Base-by-base conservation (phyloP, 1,140 invertebrate species). In the Elymnias hypermnestra region DNA sequence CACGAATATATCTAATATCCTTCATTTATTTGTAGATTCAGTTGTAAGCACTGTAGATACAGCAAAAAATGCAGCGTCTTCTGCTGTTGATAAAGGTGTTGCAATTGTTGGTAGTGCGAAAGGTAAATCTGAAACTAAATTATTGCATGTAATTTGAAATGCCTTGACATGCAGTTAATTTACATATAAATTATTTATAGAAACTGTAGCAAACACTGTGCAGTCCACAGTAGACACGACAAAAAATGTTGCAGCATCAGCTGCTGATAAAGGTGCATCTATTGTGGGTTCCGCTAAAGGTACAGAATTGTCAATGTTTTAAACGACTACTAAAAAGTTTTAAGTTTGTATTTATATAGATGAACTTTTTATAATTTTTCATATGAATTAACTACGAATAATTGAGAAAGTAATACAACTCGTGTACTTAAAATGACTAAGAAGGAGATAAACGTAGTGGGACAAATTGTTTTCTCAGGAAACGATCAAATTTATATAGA, bases 231-330 rank as follows among this genome's bases (percentile, higher is more conserved):
- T 81, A 52, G 73, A 76, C 47, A 63, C 56, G 0, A 82, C 66
- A 29, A 81, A 78, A 56, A 72, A 67, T 52, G 59, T 69, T 9
- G 67, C 72, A 28, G 37, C 59, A 18, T 60, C 57, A 4, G 66
- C 66, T 23, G 58, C 63, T 48, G 74, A 76, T 17, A 78, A 72
- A 44, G 52, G 74, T 12, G 44, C 58, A 21, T 54, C 66, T 12
- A 25, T 70, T 5, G 52, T 74, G 51, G 66, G 50, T 17, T 44
- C 53, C 18, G 71, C 73, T 38, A 77, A 72, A 73, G 73, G 68
- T 76, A 72, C 23, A 48, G 10, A 8, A 22, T 22, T 22, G 5
- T 22, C 21, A 6, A 5, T 22, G 21, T 22, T 22, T 8, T 22
- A 5, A 22, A 22, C 21, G 21, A 22, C 2, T 2, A 6, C 8